phyloP scores from a whole-genome alignment of 2,888 invertebrate genomes.

The Mylabris sibirica region DNA sequence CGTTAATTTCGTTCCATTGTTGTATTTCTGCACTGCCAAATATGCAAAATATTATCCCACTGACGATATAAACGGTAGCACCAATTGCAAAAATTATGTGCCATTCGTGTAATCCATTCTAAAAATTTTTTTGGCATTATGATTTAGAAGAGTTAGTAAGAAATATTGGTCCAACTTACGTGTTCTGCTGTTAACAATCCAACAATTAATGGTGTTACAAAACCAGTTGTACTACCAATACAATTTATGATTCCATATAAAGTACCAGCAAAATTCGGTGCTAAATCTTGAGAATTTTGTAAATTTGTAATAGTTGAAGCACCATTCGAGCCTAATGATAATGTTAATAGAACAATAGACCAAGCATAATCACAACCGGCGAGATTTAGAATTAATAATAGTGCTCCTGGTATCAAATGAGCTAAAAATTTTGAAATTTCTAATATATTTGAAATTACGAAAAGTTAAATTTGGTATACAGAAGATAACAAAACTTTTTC shows the following conservation, averaged over 20 bases:
- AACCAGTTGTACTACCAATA: conserved; percentile 73
- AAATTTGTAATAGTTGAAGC: conserved; percentile 59
- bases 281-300: conserved; percentile 70
- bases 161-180: conserved; percentile 43
- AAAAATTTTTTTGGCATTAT: conserved; percentile 26
- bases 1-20: conserved; percentile 58
- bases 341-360: conserved; percentile 71
- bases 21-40: conserved; percentile 59
- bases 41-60: conserved; percentile 56
- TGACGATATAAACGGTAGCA: conserved; percentile 70
- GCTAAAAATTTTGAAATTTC: conserved; percentile 48
- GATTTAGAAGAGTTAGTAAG: neutral
- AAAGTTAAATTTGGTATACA: conserved; percentile 61
- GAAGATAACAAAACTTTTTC: conserved; percentile 73
- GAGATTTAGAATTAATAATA: conserved; percentile 64
- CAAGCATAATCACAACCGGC: conserved; percentile 70
- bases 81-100: conserved; percentile 77
- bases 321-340: conserved; percentile 70
- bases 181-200: conserved; percentile 62
- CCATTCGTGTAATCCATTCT: conserved; percentile 83
- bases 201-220: conserved; percentile 74
- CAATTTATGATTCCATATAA: conserved; percentile 79
- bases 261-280: conserved; percentile 77
- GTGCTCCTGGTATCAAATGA: conserved; percentile 63
- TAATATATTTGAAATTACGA: neutral